These are phyloP conservation scores for Sminthopsis crassicaudata DNA, from an alignment of 2,113 vertebrate genomes.

Conservation along the genomic window DNA sequence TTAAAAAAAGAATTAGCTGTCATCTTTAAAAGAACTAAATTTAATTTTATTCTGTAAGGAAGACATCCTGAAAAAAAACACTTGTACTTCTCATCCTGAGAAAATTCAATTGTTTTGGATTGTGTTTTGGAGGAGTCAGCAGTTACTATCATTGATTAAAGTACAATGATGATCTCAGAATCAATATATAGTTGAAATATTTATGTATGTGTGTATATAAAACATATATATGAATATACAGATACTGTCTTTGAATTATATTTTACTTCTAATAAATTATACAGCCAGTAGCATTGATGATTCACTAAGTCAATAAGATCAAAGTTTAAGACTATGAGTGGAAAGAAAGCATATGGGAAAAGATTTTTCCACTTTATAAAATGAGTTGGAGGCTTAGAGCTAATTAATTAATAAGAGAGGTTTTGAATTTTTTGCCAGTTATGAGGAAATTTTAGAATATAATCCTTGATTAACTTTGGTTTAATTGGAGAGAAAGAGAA, in stretches of 20 bases:
- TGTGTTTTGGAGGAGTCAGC: neutral
- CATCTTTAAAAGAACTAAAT: neutral
- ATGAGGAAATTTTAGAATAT: neutral
- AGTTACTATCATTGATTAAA: neutral
- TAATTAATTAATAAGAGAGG: neutral
- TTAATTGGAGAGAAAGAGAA: neutral
- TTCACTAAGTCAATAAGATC: conserved; percentile 33
- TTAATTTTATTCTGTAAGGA: neutral
- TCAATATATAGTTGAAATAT: neutral
- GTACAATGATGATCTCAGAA: neutral
- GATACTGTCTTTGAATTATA: neutral
- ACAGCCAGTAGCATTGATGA: conserved; percentile 33
- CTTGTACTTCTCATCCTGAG: neutral
- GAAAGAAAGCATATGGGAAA: conserved; percentile 3
- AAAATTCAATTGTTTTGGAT: neutral
- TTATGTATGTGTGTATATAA: neutral
- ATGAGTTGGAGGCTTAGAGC: neutral
- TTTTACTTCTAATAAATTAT: neutral
- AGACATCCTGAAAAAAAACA: neutral
- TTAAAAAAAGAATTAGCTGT: neutral
- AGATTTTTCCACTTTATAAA: neutral
- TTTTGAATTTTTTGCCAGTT: neutral
- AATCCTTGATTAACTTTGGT: neutral
- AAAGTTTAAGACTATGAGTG: conserved; percentile 43
- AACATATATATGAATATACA: neutral